Evolutionary conservation across 2,113 vertebrate species (phyloP).

Genomic region (Romanogobio albipinnatus): DNA sequence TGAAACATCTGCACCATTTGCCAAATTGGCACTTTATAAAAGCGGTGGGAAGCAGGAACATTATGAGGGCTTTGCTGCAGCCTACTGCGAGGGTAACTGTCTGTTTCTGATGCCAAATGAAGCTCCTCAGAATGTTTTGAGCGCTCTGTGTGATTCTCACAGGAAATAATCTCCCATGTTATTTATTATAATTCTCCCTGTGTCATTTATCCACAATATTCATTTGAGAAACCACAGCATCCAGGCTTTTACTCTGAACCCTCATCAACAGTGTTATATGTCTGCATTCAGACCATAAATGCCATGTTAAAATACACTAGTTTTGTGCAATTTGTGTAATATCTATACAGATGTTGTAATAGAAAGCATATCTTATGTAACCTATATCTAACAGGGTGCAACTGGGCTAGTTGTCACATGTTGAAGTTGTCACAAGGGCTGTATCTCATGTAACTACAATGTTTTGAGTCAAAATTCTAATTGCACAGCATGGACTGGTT

Average conservation of each 20-base stretch:
- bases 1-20: conserved; percentile 57
- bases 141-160: conserved; percentile 43
- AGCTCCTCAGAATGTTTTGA: conserved; percentile 47
- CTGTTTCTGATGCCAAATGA: conserved; percentile 56
- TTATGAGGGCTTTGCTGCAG: conserved; percentile 52
- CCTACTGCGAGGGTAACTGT: conserved; percentile 60
- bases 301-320: neutral
- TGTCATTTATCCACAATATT: conserved; percentile 38
- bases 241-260: conserved; percentile 15
- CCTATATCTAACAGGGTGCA: neutral
- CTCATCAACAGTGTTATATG: conserved; percentile 6
- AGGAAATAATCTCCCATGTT: conserved; percentile 40
- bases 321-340: neutral
- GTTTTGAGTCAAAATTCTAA: neutral
- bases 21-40: conserved; percentile 61
- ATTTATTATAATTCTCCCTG: conserved; percentile 49
- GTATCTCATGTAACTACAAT: neutral
- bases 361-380: neutral
- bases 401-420: neutral
- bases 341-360: neutral
- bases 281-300: neutral
- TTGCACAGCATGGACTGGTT: neutral
- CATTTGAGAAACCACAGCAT: conserved; percentile 34
- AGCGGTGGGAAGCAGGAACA: conserved; percentile 56
- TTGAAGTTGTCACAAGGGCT: neutral